A percentile compares a stretch with the other conserved stretches of the same genome.
Evolutionary conservation across 1,140 invertebrate genomes (phyloP).

Genomic region (Bombus consobrinus): DNA sequence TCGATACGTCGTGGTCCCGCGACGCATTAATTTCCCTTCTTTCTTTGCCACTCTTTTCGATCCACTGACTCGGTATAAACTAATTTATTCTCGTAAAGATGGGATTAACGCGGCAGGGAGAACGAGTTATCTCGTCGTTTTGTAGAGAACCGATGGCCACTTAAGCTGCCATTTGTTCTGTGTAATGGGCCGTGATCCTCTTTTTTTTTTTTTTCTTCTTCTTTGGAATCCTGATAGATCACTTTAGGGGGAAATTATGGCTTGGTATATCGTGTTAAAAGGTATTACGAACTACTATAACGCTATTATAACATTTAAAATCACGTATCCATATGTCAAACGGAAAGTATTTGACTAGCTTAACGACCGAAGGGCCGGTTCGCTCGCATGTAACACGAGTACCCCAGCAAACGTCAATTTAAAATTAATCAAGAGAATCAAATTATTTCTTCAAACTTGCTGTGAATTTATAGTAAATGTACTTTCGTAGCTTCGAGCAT

Average conservation of each 20-base stretch:
- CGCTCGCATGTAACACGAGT: too few relatives aligned
- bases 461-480: too few relatives aligned
- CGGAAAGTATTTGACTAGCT: not conserved
- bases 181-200: not conserved
- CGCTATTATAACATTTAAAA: not conserved
- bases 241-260: not conserved
- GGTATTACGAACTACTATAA: not conserved
- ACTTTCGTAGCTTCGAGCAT: too few relatives aligned
- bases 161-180: conserved; percentile 17
- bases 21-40: conserved; percentile 22
- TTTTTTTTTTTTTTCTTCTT: not conserved
- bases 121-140: conserved; percentile 27
- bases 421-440: too few relatives aligned
- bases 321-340: not conserved
- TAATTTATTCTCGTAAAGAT: conserved; percentile 75
- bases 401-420: too few relatives aligned
- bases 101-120: conserved; percentile 56
- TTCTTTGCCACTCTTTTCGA: not conserved
- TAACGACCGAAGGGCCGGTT: too few relatives aligned
- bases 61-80: conserved; percentile 55
- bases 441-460: too few relatives aligned
- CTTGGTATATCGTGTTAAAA: not conserved
- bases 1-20: not conserved
- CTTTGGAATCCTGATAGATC: not conserved
- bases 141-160: not conserved